Percentiles rank a stretch among this genome's conserved stretches.
These are phyloP conservation scores for Trimorus sp. DNA, from an alignment of 2,888 invertebrate species.

Conservation along the genomic window DNA sequence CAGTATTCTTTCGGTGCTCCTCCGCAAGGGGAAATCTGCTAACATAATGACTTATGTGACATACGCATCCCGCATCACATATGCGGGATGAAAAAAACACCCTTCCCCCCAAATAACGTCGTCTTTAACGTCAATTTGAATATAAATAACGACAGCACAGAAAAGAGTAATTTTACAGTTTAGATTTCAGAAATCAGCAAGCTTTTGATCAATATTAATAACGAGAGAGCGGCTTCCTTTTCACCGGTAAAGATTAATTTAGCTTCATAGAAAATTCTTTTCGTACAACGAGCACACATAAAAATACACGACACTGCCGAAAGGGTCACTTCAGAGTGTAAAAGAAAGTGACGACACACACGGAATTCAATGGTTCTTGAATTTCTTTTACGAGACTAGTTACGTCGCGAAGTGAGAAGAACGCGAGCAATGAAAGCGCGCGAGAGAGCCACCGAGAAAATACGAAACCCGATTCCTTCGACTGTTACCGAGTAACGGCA, in stretches of 20 bases:
- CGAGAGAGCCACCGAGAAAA: conserved; percentile 47
- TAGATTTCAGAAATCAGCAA: conserved; percentile 35
- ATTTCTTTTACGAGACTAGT: conserved; percentile 64
- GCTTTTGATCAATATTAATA: conserved; percentile 55
- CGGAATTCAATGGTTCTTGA: conserved; percentile 64
- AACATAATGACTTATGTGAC: too few species aligned
- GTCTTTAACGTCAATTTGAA: too few species aligned
- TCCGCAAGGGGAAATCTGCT: too few species aligned
- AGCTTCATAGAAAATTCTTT: conserved; percentile 64
- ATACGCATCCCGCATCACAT: too few species aligned
- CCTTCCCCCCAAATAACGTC: too few species aligned
- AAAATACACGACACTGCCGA: conserved; percentile 56
- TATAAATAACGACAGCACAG: not conserved
- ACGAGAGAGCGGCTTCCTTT: conserved; percentile 32
- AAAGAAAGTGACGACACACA: conserved; percentile 65
- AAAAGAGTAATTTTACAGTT: conserved; percentile 37
- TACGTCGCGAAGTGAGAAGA: conserved; percentile 63
- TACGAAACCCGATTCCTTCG: conserved; percentile 60
- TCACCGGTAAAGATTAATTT: conserved; percentile 56
- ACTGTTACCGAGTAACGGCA: conserved; percentile 56
- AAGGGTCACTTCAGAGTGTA: conserved; percentile 62
- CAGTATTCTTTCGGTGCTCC: too few species aligned
- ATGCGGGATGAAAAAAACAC: too few species aligned
- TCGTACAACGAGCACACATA: conserved; percentile 55
- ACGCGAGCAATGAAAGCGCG: conserved; percentile 59